Conservation (phyloP, 2,113 vertebrate species). For the Shinisaurus crocodilurus region DNA sequence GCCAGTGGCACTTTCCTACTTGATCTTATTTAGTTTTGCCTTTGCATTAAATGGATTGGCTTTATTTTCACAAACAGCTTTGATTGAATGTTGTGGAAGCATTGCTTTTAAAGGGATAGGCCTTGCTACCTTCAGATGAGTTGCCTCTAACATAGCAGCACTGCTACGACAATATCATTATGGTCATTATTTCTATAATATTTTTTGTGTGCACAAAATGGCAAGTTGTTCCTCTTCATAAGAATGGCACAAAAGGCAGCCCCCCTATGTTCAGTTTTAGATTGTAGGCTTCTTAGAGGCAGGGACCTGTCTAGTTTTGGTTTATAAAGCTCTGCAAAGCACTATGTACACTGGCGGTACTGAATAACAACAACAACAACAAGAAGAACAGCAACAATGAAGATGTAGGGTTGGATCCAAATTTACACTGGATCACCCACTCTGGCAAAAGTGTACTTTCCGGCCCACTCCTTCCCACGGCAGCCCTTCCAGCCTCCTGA, state of each 20-base stretch:
- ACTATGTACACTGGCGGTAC: not conserved
- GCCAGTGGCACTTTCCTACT: constrained; percentile 12
- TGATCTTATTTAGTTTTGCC: constrained; percentile 12
- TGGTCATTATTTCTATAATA: not conserved
- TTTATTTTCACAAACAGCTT: constrained; percentile 14
- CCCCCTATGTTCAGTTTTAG: not conserved
- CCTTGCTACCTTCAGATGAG: not conserved
- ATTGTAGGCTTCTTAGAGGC: not conserved
- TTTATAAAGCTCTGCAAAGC: not conserved
- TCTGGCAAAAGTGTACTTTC: no score
- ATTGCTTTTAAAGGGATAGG: constrained; percentile 23
- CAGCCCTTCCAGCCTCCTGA: no score
- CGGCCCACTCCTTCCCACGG: no score
- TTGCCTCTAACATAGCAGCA: not conserved
- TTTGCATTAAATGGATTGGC: not conserved
- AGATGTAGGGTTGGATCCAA: no score
- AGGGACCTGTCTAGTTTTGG: not conserved
- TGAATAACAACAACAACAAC: no score
- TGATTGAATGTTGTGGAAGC: not conserved
- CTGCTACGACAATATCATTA: not conserved
- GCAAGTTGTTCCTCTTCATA: not conserved
- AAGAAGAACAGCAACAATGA: no score
- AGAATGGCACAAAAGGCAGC: not conserved
- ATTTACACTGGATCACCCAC: not conserved
- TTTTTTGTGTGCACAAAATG: not conserved